These are phyloP conservation scores for Tryphoninae sp. DNA, from an alignment of 2,888 invertebrate species.

Conservation along the genomic window DNA sequence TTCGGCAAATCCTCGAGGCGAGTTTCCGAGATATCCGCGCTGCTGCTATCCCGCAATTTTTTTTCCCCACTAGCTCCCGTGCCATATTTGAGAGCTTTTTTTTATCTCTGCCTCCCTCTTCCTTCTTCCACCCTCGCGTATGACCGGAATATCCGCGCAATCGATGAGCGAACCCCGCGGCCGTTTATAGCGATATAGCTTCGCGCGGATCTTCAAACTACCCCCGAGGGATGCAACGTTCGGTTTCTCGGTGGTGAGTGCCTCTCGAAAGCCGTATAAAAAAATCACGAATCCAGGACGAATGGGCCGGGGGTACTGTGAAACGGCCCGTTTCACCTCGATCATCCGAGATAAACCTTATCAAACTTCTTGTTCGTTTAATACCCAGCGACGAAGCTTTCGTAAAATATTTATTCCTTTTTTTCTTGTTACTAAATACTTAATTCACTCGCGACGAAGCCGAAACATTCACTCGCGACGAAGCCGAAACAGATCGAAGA, in stretches of 20 bases:
- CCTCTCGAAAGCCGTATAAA: constrained; percentile 3
- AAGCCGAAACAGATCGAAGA: too few species aligned
- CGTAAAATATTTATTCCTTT: too few species aligned
- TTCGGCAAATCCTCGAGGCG: constrained; percentile 35
- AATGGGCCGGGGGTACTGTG: not conserved
- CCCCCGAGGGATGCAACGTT: constrained; percentile 19
- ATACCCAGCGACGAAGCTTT: too few species aligned
- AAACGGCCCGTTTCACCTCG: not conserved
- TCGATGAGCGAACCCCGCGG: constrained; percentile 10
- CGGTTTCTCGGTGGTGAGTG: not conserved
- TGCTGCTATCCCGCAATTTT: not conserved
- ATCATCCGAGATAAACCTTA: too few species aligned
- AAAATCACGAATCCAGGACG: constrained; percentile 26
- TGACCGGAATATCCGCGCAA: constrained; percentile 32
- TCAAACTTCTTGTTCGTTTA: too few species aligned
- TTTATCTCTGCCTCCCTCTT: not conserved
- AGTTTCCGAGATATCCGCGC: constrained; percentile 10
- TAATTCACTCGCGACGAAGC: too few species aligned
- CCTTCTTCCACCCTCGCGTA: constrained; percentile 17
- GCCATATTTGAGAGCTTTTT: constrained; percentile 19
- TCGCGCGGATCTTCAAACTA: constrained; percentile 15
- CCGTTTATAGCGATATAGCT: constrained; percentile 26
- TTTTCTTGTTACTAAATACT: too few species aligned
- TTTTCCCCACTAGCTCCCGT: not conserved
- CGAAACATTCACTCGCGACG: too few species aligned